Conservation (phyloP, 1,140 invertebrate species). For the Drosophila biarmipes region DNA sequence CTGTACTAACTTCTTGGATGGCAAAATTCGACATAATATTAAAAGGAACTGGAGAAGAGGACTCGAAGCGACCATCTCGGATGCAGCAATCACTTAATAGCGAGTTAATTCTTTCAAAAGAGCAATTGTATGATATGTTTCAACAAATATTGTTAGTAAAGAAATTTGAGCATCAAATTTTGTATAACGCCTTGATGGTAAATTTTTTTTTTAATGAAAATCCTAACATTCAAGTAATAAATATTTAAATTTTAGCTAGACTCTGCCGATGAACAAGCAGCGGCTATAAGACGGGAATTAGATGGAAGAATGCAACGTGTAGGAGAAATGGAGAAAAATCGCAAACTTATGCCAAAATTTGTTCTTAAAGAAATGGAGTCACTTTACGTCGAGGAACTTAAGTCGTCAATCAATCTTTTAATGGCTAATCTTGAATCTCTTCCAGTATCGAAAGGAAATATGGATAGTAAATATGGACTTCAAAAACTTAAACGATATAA, state of each 20-base stretch:
- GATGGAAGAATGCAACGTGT: slow-evolving; percentile 98
- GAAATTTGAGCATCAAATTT: slow-evolving; percentile 99
- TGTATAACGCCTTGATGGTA: slow-evolving; percentile 99
- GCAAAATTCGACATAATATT: slow-evolving; percentile 99
- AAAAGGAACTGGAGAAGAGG: slow-evolving; percentile 94
- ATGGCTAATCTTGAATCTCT: slow-evolving; percentile 99
- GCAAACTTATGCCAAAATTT: slow-evolving; percentile 99
- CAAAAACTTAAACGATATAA: slow-evolving; percentile 98
- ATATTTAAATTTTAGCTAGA: slow-evolving; percentile 90
- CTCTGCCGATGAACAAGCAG: slow-evolving; percentile 99
- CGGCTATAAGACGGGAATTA: slow-evolving; percentile 98
- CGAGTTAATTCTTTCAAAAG: slow-evolving; percentile 96
- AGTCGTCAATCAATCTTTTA: slow-evolving; percentile 98
- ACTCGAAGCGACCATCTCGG: slow-evolving; percentile 92
- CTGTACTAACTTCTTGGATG: slow-evolving; percentile 99
- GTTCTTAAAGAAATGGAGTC: slow-evolving; percentile 99
- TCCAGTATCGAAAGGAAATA: slow-evolving; percentile 98
- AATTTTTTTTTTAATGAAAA: background rate
- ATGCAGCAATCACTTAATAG: slow-evolving; percentile 95
- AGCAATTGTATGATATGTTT: slow-evolving; percentile 99
- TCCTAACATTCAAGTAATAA: background rate
- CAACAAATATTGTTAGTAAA: slow-evolving; percentile 99
- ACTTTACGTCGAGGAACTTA: slow-evolving; percentile 98
- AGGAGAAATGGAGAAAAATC: slow-evolving; percentile 99
- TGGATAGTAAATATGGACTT: slow-evolving; percentile 98